Conservation (phyloP, 2,888 invertebrate genomes). For the Hypselothyrea guttata region DNA sequence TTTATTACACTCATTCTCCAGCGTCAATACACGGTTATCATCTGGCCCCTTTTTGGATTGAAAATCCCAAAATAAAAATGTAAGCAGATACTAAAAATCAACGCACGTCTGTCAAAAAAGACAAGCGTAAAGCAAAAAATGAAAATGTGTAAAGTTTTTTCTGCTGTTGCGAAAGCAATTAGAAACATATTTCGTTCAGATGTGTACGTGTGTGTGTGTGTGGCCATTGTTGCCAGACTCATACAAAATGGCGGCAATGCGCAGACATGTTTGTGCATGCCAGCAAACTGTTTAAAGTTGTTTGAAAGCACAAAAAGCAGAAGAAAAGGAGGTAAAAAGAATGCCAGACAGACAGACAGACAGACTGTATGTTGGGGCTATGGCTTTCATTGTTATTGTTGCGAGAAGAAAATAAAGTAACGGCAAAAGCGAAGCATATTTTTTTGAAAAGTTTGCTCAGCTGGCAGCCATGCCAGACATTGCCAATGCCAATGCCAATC, state of each 20-base stretch:
- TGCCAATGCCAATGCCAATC: neutral
- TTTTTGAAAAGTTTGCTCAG: constrained; percentile 24
- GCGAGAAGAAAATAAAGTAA: neutral
- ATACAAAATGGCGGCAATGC: constrained; percentile 47
- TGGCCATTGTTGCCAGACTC: constrained; percentile 24
- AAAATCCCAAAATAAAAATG: neutral
- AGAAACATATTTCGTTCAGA: constrained; percentile 55
- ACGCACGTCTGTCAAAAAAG: constrained; percentile 39
- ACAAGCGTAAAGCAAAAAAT: constrained; percentile 1
- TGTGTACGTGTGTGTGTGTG: constrained; percentile 25
- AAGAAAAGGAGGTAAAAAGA: neutral
- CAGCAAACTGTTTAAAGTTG: constrained; percentile 54
- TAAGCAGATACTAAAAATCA: constrained; percentile 26
- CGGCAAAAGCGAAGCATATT: neutral
- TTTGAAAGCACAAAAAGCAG: neutral
- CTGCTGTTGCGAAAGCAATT: constrained; percentile 44
- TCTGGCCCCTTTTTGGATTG: neutral
- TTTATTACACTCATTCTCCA: constrained; percentile 19
- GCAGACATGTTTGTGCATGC: constrained; percentile 63
- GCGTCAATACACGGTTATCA: too few species aligned
- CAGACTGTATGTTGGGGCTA: constrained; percentile 1
- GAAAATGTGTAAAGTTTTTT: constrained; percentile 36
- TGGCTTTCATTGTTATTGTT: constrained; percentile 41
- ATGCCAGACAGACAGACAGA: constrained; percentile 30
- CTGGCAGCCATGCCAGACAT: constrained; percentile 12